Evolutionary conservation across 2,797 vertebrate genomes (phyloP).

Genomic region (Ctenochaetus hawaiiensis): DNA sequence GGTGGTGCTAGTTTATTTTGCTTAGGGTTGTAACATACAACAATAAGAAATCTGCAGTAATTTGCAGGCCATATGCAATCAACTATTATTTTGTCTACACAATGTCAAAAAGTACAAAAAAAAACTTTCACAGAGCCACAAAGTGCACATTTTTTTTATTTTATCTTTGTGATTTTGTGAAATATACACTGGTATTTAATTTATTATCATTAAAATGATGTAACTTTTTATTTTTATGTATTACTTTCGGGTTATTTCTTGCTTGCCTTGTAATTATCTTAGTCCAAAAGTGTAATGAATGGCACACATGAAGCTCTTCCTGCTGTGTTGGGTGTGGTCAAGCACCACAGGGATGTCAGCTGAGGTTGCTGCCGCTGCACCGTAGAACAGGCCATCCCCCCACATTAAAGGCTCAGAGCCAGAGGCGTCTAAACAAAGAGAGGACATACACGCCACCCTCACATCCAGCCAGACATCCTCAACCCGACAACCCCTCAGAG

Average conservation of each 20-base stretch:
- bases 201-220: no score
- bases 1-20: not conserved
- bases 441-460: conserved; percentile 30
- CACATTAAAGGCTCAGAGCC: conserved; percentile 34
- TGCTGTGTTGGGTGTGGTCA: conserved; percentile 60
- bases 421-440: conserved; percentile 74
- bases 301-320: not conserved
- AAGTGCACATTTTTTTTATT: no score
- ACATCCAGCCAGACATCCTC: conserved; percentile 57
- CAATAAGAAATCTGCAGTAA: not conserved
- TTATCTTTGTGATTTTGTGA: no score
- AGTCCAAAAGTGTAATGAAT: not conserved
- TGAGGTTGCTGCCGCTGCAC: conserved; percentile 24
- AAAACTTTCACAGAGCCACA: not conserved
- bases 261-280: not conserved
- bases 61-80: no score
- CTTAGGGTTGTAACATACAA: not conserved
- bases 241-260: no score
- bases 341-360: conserved; percentile 42
- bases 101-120: not conserved
- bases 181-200: no score
- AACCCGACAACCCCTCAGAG: conserved; percentile 40
- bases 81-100: not conserved
- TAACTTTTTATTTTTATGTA: no score
- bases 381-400: conserved; percentile 38